These are phyloP conservation scores for Columba livia DNA, from an alignment of 2,113 vertebrate species.

Conservation along the genomic window DNA sequence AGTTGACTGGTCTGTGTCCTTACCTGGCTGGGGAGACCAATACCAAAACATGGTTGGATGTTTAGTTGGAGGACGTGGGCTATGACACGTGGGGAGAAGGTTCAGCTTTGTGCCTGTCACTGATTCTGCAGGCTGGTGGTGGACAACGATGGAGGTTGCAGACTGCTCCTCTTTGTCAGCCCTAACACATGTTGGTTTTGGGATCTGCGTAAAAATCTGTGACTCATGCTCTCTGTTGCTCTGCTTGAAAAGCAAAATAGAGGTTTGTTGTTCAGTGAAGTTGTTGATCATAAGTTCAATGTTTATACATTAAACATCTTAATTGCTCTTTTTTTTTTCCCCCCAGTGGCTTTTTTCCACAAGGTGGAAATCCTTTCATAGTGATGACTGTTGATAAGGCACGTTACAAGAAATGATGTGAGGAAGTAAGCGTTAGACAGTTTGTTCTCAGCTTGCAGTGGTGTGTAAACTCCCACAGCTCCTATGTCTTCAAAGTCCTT, in stretches of 20 bases:
- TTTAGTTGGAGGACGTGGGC: neutral
- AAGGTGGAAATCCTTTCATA: neutral
- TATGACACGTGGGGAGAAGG: neutral
- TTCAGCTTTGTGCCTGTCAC: neutral
- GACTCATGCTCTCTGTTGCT: neutral
- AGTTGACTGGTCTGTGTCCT: neutral
- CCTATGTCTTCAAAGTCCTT: neutral
- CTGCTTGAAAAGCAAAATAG: constrained; percentile 52
- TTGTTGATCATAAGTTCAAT: neutral
- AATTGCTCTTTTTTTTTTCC: neutral
- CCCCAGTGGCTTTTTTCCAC: neutral
- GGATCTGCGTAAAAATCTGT: neutral
- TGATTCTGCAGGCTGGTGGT: neutral
- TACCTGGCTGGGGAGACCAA: neutral
- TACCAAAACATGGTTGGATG: neutral
- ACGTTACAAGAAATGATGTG: neutral
- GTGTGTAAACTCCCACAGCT: neutral
- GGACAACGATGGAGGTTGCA: neutral
- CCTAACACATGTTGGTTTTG: neutral
- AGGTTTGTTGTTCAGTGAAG: neutral
- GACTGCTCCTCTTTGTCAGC: neutral
- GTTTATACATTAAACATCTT: neutral
- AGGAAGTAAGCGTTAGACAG: neutral
- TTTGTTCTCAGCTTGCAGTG: neutral
- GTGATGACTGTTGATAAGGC: neutral